Evolutionary conservation across 2,113 vertebrate genomes (phyloP), one percentile per base, ranked within the genome.

Genomic region (Aspiorhynchus laticeps): DNA sequence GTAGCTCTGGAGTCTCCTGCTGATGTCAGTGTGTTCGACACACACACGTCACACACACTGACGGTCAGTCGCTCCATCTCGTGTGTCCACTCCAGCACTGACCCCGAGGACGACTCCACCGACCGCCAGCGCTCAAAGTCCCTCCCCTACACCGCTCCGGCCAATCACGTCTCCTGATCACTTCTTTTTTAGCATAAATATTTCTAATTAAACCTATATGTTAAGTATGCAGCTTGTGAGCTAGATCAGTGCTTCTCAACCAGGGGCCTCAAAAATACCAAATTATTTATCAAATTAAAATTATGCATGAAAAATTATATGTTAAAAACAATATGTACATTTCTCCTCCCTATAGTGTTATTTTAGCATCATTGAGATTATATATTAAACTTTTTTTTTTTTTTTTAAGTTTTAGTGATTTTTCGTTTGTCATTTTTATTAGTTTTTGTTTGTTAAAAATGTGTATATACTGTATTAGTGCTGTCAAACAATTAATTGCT

Each of bases 51-150:
- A 95, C 77, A 86, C 86, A 61, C 93, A 91, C 85, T 78, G 15
- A 89, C 90, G 88, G 89, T 92, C 79, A 84, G 91, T 89, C 92
- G 91, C 90, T 93, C 94, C 24, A 8, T 75, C 88, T 90, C 95
- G 84, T 94, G 94, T 75, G 94, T 95, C 90, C 96, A 94, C 91
- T 89, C 63, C 69, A 91, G 93, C 12, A 88, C 92, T 87, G 91
- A 91, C 89, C 91, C 94, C 6, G 91, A 92, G 84, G 92, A 92
- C 48, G 92, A 90, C 82, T 90, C 90, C 74, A 91, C 93, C 43
- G 93, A 94, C 79, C 88, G 89, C 85, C 95, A 95, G 90, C 94
- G 94, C 91, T 90, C 95, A 92, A 95, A 94, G 93, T 96, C 96
- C 89, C 94, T 96, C 91, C 94, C 96, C 51, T 76, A 90, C 87